phyloP scores from a whole-genome alignment of 2,797 vertebrate genomes.

The Muraenolepis orangiensis region DNA sequence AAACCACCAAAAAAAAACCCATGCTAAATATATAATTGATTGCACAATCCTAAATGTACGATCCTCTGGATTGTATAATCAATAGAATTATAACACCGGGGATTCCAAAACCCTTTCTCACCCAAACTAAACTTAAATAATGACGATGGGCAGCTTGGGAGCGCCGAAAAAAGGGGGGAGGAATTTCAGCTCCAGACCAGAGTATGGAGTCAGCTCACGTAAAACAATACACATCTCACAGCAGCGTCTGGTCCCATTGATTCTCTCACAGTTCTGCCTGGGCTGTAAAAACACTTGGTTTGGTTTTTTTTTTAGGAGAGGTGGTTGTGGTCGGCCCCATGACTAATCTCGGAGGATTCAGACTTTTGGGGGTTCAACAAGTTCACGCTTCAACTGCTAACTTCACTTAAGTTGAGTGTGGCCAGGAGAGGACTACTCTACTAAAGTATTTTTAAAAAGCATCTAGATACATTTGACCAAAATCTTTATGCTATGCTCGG shows the following conservation, averaged over 20 bases:
- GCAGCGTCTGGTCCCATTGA: constrained; percentile 55
- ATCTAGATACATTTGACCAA: neutral
- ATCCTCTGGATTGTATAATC: too few species aligned
- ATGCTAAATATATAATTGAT: too few species aligned
- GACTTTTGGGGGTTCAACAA: constrained; percentile 23
- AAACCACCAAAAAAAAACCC: too few species aligned
- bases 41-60: too few species aligned
- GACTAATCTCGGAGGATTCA: constrained; percentile 50
- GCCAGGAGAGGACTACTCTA: neutral
- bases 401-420: neutral
- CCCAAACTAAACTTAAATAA: constrained; percentile 38
- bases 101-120: constrained; percentile 28
- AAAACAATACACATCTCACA: constrained; percentile 53
- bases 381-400: neutral
- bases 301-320: constrained; percentile 5
- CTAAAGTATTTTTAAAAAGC: too few species aligned
- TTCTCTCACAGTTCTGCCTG: constrained; percentile 47
- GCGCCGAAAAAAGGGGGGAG: constrained; percentile 42
- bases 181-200: constrained; percentile 42
- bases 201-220: constrained; percentile 61
- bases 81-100: neutral
- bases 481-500: neutral
- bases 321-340: constrained; percentile 42
- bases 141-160: constrained; percentile 55
- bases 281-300: constrained; percentile 51